These are phyloP conservation scores for Octopus sinensis DNA, from an alignment of 1,140 invertebrate genomes.

Conservation along the genomic window DNA sequence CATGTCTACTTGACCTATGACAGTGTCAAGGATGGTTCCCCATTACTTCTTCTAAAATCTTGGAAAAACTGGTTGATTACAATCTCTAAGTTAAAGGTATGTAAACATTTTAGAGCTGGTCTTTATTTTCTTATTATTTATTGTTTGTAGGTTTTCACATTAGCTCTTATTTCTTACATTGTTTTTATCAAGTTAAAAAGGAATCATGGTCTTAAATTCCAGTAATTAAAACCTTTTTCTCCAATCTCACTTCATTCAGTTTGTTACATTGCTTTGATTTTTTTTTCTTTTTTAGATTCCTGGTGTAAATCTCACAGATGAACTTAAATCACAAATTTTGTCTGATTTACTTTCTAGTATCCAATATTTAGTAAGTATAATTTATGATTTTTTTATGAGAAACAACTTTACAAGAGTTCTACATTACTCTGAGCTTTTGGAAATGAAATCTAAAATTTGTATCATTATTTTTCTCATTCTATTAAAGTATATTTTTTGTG, in stretches of 20 bases:
- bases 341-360: slow-evolving; percentile 36
- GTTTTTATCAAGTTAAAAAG: neutral
- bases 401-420: neutral
- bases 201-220: neutral
- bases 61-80: slow-evolving; percentile 49
- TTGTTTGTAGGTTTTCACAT: neutral
- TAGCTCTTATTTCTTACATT: neutral
- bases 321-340: slow-evolving; percentile 30
- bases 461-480: too few relatives aligned
- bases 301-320: slow-evolving; percentile 30
- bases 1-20: slow-evolving; percentile 14
- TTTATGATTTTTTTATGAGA: neutral
- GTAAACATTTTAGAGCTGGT: neutral
- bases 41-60: slow-evolving; percentile 36
- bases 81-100: slow-evolving; percentile 32
- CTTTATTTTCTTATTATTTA: neutral
- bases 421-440: too few relatives aligned
- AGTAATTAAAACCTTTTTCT: too few relatives aligned
- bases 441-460: too few relatives aligned
- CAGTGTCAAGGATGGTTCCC: slow-evolving; percentile 26
- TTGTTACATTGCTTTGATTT: too few relatives aligned
- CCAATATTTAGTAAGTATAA: slow-evolving; percentile 32
- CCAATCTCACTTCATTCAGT: too few relatives aligned
- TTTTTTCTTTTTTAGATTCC: slow-evolving; percentile 21
- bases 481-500: too few relatives aligned